Conservation (phyloP, 1,140 invertebrate species). For the Drosophila sp. region DNA sequence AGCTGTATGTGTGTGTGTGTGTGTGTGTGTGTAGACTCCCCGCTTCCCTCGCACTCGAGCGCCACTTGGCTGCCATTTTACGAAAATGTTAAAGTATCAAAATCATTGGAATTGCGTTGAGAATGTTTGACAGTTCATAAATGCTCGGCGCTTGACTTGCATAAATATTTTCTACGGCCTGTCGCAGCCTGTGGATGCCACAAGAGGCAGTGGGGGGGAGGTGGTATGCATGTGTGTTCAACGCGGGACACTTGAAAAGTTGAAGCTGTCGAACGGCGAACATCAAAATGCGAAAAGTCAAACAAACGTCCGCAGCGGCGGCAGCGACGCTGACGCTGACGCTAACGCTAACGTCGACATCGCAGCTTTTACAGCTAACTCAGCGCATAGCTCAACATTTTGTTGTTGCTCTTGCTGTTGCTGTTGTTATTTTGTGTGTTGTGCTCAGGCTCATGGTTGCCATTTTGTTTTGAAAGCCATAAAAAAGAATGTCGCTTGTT, state of each 20-base stretch:
- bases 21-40: constrained; percentile 22
- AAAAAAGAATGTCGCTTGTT: constrained; percentile 63
- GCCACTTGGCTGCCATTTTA: constrained; percentile 74
- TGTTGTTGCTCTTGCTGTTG: too few relatives aligned
- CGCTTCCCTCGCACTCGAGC: constrained; percentile 8
- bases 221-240: constrained; percentile 40
- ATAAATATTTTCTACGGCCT: constrained; percentile 81
- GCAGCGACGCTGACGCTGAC: constrained; percentile 8
- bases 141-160: constrained; percentile 83
- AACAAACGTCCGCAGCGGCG: constrained; percentile 63
- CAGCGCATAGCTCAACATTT: constrained; percentile 53
- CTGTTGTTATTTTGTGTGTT: constrained; percentile 22
- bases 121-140: constrained; percentile 84
- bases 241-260: constrained; percentile 68
- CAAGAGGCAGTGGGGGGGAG: background rate
- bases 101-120: constrained; percentile 84
- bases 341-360: constrained; percentile 12
- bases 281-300: constrained; percentile 79
- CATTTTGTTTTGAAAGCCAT: constrained; percentile 78
- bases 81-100: constrained; percentile 84
- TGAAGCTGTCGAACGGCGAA: constrained; percentile 49
- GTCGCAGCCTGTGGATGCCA: background rate
- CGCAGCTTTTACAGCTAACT: constrained; percentile 59
- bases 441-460: constrained; percentile 62
- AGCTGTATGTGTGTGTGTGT: constrained; percentile 13